These are phyloP conservation scores for Marasmarcha lunaedactyla DNA, from an alignment of 2,888 invertebrate species.

Conservation along the genomic window DNA sequence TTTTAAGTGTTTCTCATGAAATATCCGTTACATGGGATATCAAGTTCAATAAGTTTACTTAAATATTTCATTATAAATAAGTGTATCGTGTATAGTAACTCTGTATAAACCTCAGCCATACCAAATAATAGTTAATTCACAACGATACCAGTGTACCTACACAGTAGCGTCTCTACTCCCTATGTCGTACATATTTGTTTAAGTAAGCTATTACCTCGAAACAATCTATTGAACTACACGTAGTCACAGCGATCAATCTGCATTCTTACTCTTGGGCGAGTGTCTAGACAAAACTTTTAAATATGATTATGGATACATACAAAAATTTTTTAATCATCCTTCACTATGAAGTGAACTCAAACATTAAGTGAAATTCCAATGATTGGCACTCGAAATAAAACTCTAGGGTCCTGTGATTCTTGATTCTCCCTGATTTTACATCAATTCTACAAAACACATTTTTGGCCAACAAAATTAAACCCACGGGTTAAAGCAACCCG, in stretches of 20 bases:
- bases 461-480: slow-evolving; percentile 44
- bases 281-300: no score
- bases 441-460: no score
- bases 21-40: background rate
- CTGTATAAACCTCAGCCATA: slow-evolving; percentile 64
- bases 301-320: no score
- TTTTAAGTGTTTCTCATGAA: slow-evolving; percentile 3
- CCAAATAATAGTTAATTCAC: slow-evolving; percentile 40
- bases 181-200: background rate
- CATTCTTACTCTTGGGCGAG: no score
- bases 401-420: no score
- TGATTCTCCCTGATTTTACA: no score
- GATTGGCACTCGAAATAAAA: no score
- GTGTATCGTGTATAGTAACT: slow-evolving; percentile 27
- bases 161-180: background rate
- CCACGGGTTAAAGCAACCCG: slow-evolving; percentile 41
- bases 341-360: no score
- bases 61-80: background rate
- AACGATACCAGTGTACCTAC: slow-evolving; percentile 10
- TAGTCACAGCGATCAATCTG: no score
- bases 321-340: no score
- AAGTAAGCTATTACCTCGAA: background rate
- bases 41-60: background rate
- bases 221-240: background rate
- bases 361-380: no score